These are phyloP conservation scores for Phalloptychus januarius DNA, from an alignment of 2,797 vertebrate genomes.

Conservation along the genomic window DNA sequence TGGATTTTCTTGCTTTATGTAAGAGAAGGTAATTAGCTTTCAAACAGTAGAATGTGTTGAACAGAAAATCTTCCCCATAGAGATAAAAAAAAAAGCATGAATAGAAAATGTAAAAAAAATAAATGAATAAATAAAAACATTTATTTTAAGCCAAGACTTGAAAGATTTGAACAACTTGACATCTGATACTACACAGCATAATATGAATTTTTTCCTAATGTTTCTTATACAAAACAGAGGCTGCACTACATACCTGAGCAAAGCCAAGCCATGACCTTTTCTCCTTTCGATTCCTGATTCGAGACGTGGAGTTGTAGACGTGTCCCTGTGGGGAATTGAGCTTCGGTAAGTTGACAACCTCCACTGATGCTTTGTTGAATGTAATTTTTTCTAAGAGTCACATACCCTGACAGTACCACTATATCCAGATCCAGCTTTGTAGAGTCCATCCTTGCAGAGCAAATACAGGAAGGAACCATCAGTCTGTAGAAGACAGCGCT, in stretches of 20 bases:
- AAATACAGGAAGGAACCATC: constrained; percentile 98
- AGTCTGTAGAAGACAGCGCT: constrained; percentile 95
- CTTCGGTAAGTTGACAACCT: constrained; percentile 17
- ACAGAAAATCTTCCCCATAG: not conserved
- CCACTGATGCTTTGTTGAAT: not conserved
- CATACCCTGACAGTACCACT: constrained; percentile 95
- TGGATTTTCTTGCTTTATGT: not conserved
- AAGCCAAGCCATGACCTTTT: constrained; percentile 98
- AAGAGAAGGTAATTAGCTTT: not conserved
- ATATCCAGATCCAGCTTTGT: constrained; percentile 99
- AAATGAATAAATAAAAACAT: not conserved
- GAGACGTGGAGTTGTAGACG: constrained; percentile 98
- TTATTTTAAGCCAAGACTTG: not conserved
- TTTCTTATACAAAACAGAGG: constrained; percentile 1
- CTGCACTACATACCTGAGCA: constrained; percentile 88
- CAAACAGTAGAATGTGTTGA: not conserved
- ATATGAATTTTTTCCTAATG: not conserved
- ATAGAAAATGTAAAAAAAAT: not conserved
- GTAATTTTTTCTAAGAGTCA: not conserved
- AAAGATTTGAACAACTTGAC: not conserved
- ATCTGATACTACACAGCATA: not conserved
- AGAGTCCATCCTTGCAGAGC: constrained; percentile 97
- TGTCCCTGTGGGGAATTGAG: constrained; percentile 87
- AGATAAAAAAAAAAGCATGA: not conserved
- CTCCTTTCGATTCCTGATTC: constrained; percentile 96